Conservation (phyloP, 2,888 invertebrate genomes). For the Pelosia muscerda region DNA sequence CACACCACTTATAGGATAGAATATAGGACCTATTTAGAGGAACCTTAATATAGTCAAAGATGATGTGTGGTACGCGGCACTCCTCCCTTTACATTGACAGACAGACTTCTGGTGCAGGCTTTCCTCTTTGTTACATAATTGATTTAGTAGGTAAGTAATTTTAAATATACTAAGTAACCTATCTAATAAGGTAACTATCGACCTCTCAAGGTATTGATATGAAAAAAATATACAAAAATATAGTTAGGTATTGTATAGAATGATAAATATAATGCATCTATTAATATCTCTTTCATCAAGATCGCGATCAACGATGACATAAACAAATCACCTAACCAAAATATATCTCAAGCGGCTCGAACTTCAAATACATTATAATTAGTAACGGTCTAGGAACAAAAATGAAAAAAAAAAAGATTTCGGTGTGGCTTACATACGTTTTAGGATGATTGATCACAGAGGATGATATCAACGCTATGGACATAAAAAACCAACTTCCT, state of each 20-base stretch:
- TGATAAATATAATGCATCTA: constrained; percentile 5
- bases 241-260: neutral
- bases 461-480: constrained; percentile 69
- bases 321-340: constrained; percentile 38
- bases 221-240: neutral
- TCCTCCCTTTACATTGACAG: too few species aligned
- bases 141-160: too few species aligned
- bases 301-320: constrained; percentile 25
- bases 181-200: neutral
- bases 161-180: neutral
- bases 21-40: too few species aligned
- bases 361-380: constrained; percentile 57
- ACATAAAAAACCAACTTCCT: constrained; percentile 76
- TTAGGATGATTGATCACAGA: constrained; percentile 77
- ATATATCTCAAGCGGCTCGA: constrained; percentile 29
- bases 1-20: too few species aligned
- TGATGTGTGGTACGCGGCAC: too few species aligned
- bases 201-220: neutral
- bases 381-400: constrained; percentile 69
- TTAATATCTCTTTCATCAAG: constrained; percentile 17
- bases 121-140: neutral
- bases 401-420: constrained; percentile 32
- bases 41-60: too few species aligned
- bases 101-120: too few species aligned
- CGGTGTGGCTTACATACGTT: constrained; percentile 48